Base-by-base conservation (phyloP, 30 jellyfish, hydroid and myxozoan species). In the Aurelia aurita complex sp. Pacific region DNA sequence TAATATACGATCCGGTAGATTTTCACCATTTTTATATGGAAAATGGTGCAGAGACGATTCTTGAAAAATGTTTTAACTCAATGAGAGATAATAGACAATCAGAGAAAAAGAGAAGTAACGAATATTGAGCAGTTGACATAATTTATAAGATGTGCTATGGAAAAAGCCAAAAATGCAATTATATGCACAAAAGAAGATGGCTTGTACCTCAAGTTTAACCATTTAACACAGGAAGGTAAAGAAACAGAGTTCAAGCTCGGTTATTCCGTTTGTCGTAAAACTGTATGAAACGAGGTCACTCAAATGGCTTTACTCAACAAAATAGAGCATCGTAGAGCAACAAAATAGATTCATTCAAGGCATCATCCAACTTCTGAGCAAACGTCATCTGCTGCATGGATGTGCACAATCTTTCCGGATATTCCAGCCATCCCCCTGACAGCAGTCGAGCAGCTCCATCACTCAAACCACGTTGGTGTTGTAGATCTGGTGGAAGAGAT, bases 151-250 rank as follows among this genome's bases (percentile, higher is more conserved):
- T 66, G 76, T 66, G 76, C 18, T 66, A 66, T 23, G 36, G 76
- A 7, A 66, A 23, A 66, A 66, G 76, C 76, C 76, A 66, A 66
- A 66, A 66, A 66, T 66, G 76, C 42, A 66, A 66, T 15, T 66
- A 66, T 46, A 66, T 66, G 76, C 76, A 66, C 5, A 23, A 66
- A 66, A 66, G 76, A 66, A 11, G 54, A 66, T 23, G 36, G 76
- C 6, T 11, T 66, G 0, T 66, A 23, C 42, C 42, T 66, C 16
- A 66, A 15, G 42, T 66, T 66, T 34, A 66, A 46, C 52, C 76
- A 66, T 18, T 66, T 66, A 46, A 66, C 76, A 7, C 76, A 66
- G 42, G 76, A 66, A 46, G 76, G 76, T 15, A 66, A 8, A 3
- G 76, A 66, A 1, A 66, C 76, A 40, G 76, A 66, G 76, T 66